Evolutionary conservation across 1,140 invertebrate species (phyloP).

Genomic region (Drosophila miranda): DNA sequence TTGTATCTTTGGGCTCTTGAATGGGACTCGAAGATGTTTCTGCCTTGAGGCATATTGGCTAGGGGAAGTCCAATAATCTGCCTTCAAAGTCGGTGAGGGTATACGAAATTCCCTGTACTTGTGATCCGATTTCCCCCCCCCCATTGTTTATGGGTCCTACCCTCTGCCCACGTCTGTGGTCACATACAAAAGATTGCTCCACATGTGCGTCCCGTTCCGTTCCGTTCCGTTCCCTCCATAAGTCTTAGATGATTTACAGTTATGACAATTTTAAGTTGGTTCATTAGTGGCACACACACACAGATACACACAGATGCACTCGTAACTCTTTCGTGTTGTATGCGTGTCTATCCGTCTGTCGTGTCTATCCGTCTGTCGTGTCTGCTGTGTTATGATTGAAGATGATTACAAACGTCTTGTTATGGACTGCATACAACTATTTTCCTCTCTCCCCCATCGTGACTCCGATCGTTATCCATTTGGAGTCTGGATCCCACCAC

Average conservation of each 20-base stretch:
- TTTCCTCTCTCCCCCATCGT: conserved; percentile 7
- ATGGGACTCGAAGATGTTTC: not conserved
- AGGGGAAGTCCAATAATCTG: no score
- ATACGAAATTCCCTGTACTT: no score
- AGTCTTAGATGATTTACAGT: conserved; percentile 74
- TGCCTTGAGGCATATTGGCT: not conserved
- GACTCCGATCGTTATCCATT: conserved; percentile 34
- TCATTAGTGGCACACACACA: conserved; percentile 61
- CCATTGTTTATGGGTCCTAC: no score
- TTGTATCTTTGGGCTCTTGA: conserved; percentile 4
- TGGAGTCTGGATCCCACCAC: conserved; percentile 28
- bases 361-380: not conserved
- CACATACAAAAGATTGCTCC: conserved; percentile 55
- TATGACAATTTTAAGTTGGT: conserved; percentile 79
- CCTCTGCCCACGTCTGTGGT: conserved; percentile 25
- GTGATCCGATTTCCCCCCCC: no score
- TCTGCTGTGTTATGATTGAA: conserved; percentile 71
- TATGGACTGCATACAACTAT: conserved; percentile 49
- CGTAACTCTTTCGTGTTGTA: conserved; percentile 9
- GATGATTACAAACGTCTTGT: conserved; percentile 77
- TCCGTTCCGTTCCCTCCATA: conserved; percentile 47
- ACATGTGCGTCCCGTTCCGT: conserved; percentile 46
- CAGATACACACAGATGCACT: conserved; percentile 22
- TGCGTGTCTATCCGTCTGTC: conserved; percentile 27
- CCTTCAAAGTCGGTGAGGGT: no score